These are phyloP conservation scores for Salmo trutta DNA, from an alignment of 2,797 vertebrate genomes.

Conservation along the genomic window DNA sequence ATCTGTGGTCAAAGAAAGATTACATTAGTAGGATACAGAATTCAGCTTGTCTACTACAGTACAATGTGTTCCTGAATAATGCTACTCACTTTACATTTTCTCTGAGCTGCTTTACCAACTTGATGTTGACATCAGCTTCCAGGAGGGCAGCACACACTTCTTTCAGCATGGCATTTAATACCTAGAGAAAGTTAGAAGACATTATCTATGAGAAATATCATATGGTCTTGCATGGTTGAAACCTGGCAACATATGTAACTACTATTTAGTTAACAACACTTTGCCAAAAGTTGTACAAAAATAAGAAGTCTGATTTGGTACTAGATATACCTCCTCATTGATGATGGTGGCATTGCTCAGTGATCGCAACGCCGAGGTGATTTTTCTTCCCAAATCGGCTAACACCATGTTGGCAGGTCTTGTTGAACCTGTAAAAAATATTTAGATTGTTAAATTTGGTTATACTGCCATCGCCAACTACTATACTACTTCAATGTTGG, in stretches of 20 bases:
- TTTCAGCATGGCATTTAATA: constrained; percentile 97
- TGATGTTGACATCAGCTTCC: constrained; percentile 98
- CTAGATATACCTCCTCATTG: constrained; percentile 88
- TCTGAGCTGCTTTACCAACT: constrained; percentile 94
- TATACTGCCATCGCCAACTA: neutral
- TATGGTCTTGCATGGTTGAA: neutral
- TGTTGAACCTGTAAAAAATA: constrained; percentile 30
- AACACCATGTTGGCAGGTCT: constrained; percentile 89
- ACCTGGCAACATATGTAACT: neutral
- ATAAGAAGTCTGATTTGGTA: neutral
- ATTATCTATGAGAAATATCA: neutral
- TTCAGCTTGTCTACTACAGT: neutral
- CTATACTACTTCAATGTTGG: neutral
- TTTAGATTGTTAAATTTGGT: neutral
- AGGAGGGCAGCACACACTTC: constrained; percentile 96
- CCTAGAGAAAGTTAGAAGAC: constrained; percentile 68
- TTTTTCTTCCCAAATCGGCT: constrained; percentile 96
- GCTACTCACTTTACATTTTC: constrained; percentile 97
- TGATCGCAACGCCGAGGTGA: constrained; percentile 95
- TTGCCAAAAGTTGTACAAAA: neutral
- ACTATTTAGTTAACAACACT: neutral
- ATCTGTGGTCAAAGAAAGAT: constrained; percentile 67
- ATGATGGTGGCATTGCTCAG: constrained; percentile 99
- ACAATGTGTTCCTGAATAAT: neutral
- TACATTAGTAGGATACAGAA: neutral